Conservation (phyloP, 1,140 invertebrate genomes). For the Apis cerana region DNA sequence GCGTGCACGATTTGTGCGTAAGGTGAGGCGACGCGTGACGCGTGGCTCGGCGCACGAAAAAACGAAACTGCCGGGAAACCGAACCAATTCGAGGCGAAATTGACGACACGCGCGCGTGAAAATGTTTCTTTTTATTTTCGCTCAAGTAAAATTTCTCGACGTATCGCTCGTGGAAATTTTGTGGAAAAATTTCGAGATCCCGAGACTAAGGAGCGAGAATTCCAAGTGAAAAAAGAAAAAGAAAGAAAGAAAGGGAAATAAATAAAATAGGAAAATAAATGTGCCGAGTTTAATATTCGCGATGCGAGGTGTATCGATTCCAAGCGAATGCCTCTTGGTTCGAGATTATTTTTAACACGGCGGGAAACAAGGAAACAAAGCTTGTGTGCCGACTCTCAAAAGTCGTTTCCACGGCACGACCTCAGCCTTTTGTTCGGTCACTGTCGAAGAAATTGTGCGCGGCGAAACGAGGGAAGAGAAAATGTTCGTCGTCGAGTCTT, state of each 20-base stretch:
- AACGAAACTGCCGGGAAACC: conserved; percentile 27
- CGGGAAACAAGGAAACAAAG: conserved; percentile 39
- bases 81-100: background rate
- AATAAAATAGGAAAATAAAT: background rate
- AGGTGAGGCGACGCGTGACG: conserved; percentile 57
- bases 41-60: conserved; percentile 11
- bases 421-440: conserved; percentile 56
- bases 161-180: no score
- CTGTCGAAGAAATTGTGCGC: conserved; percentile 50
- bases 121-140: background rate
- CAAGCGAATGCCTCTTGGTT: background rate
- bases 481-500: conserved; percentile 26
- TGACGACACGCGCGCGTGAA: background rate
- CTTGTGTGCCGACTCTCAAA: conserved; percentile 47
- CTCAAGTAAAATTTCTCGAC: background rate
- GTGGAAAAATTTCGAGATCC: no score
- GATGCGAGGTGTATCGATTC: background rate
- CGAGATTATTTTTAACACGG: conserved; percentile 40
- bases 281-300: background rate
- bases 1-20: conserved; percentile 63
- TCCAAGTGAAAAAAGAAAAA: no score
- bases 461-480: conserved; percentile 56
- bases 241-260: no score
- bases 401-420: conserved; percentile 46
- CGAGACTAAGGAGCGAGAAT: no score